These are phyloP conservation scores for Idaea straminata DNA, from an alignment of 2,888 invertebrate genomes.

Conservation along the genomic window DNA sequence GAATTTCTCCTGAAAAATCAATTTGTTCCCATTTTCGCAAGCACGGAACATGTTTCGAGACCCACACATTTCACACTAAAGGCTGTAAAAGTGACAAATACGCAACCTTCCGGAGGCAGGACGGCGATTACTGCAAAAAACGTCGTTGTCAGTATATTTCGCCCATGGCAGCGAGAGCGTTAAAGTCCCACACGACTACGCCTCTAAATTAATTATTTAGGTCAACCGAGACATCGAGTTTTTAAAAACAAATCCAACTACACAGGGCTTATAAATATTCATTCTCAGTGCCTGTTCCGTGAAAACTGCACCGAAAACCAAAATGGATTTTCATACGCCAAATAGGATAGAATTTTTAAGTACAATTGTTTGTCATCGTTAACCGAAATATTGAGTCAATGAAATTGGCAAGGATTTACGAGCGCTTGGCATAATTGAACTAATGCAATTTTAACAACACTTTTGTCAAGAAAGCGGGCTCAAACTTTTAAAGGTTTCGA, in stretches of 20 bases:
- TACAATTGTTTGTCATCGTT: background rate
- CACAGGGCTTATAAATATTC: constrained; percentile 44
- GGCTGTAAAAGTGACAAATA: constrained; percentile 36
- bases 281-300: constrained; percentile 32
- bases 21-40: constrained; percentile 22
- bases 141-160: constrained; percentile 9
- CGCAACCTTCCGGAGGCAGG: constrained; percentile 34
- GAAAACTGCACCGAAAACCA: background rate
- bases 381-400: background rate
- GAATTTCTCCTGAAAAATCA: constrained; percentile 14
- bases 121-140: constrained; percentile 37
- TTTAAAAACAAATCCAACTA: constrained; percentile 47
- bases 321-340: background rate
- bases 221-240: constrained; percentile 38
- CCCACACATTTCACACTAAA: constrained; percentile 18
- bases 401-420: background rate
- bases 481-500: background rate
- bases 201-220: constrained; percentile 18
- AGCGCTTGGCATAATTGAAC: background rate
- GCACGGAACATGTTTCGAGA: constrained; percentile 24
- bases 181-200: constrained; percentile 3
- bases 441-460: background rate
- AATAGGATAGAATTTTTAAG: background rate
- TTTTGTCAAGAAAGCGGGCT: background rate
- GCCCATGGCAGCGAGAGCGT: background rate